Percentiles rank a stretch among this genome's conserved stretches.
Evolutionary conservation across 1,140 invertebrate genomes (phyloP).

Genomic region (Hestina assimilis): DNA sequence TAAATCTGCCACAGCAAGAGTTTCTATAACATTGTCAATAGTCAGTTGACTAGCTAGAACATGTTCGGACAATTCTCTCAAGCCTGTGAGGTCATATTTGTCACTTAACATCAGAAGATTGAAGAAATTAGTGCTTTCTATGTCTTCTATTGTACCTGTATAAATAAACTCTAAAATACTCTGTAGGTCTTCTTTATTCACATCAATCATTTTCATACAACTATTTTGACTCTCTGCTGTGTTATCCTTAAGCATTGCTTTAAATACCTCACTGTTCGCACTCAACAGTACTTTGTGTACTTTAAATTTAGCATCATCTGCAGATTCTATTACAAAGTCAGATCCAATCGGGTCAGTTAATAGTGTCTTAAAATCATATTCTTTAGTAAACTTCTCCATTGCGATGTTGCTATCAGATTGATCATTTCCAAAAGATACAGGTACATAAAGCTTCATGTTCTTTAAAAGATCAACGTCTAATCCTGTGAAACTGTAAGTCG

Average conservation of each 20-base stretch:
- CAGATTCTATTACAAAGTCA: conserved; percentile 64
- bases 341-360: conserved; percentile 53
- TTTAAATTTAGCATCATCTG: conserved; percentile 55
- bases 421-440: conserved; percentile 34
- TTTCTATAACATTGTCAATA: conserved; percentile 56
- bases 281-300: conserved; percentile 58
- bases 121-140: conserved; percentile 48
- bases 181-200: conserved; percentile 51
- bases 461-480: conserved; percentile 57
- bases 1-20: conserved; percentile 52
- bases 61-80: conserved; percentile 51
- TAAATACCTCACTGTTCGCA: conserved; percentile 64
- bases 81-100: conserved; percentile 50
- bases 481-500: conserved; percentile 54
- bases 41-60: conserved; percentile 43
- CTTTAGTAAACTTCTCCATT: conserved; percentile 32
- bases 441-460: conserved; percentile 50
- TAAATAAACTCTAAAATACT: conserved; percentile 61
- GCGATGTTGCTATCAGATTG: conserved; percentile 3
- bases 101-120: conserved; percentile 61
- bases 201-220: conserved; percentile 59
- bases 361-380: conserved; percentile 51
- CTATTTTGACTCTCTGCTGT: conserved; percentile 62
- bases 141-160: conserved; percentile 54
- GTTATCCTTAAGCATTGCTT: conserved; percentile 68